Base-by-base conservation (phyloP, 1,140 invertebrate species). In the Gryon sp. region DNA sequence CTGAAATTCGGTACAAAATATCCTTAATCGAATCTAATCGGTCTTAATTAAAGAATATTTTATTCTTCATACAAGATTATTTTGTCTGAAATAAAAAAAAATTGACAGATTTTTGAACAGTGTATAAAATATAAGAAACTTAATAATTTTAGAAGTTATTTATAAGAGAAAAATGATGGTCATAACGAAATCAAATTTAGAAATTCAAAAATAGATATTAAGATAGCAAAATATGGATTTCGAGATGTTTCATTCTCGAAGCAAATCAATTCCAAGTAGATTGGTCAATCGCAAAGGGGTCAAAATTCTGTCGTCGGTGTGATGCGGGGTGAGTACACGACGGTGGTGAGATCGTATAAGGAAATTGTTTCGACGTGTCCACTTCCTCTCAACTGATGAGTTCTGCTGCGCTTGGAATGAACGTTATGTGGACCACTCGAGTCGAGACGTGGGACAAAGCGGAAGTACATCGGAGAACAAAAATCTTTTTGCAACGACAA, bases 351-450 rank as follows among this genome's bases (percentile, higher is more conserved):
- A 82, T 74, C 80, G 85, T 85, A 81, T 87, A 87, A 89, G 87
- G 87, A 89, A 89, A 89, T 89, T 89, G 85, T 89, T 84, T 86
- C 86, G 79, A 87, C 85, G 86, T 88, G 86, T 87, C 85, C 86
- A 88, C 87, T 89, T 89, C 87, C 87, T 87, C 73, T 66, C 78
- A 78, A 81, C 82, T 89, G 87, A 89, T 89, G 87, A 89, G 87
- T 89, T 89, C 87, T 83, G 86, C 82, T 85, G 59, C 66, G 50
- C 48, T 26, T 36, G 70, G 57, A 75, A 74, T 79, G 78, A 76
- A 32, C 57, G 38, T 59, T 28, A 60, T 36, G 38, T 55, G 53
- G 62, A 60, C 62, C 68, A 55, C 55, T 78, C 75, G 68, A 68
- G 60, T 68, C 62, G 68, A 78, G 75, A 78, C 68, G 75, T 59